A percentile compares a stretch with the other conserved stretches of the same genome.
phyloP scores from a whole-genome alignment of 2,113 vertebrate species.

The Telmatochromis brichardi region DNA sequence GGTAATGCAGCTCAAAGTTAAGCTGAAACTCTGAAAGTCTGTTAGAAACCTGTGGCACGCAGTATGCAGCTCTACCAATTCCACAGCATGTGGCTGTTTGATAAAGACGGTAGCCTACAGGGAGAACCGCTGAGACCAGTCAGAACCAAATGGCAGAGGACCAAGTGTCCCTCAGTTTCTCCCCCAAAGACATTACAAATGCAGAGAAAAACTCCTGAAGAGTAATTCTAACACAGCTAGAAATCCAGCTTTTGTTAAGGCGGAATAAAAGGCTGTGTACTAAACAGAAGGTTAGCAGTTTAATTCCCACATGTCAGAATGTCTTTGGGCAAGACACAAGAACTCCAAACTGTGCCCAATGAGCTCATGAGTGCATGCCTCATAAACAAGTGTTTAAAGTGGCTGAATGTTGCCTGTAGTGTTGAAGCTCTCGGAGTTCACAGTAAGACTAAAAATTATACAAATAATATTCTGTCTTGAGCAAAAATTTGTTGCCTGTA shows the following conservation, averaged over 20 bases:
- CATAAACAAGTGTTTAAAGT: background rate
- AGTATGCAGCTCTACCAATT: background rate
- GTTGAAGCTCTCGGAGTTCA: background rate
- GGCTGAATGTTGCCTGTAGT: background rate
- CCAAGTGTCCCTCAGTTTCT: background rate
- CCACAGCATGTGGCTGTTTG: background rate
- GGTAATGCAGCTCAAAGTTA: background rate
- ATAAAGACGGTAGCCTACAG: background rate
- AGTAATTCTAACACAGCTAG: background rate
- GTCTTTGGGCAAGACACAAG: background rate
- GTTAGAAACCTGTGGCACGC: background rate
- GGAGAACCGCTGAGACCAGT: background rate
- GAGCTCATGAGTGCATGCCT: background rate
- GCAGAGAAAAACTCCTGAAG: background rate
- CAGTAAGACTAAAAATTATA: background rate
- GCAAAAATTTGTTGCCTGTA: background rate
- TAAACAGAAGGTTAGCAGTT: background rate
- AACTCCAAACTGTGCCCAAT: background rate
- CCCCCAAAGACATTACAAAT: background rate
- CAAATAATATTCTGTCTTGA: background rate
- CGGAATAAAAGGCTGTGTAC: background rate
- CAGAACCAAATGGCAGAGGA: background rate
- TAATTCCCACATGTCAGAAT: background rate
- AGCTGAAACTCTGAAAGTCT: background rate
- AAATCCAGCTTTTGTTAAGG: background rate